Evolutionary conservation across 2,888 invertebrate species (phyloP).

Genomic region (Frankliniella fusca): DNA sequence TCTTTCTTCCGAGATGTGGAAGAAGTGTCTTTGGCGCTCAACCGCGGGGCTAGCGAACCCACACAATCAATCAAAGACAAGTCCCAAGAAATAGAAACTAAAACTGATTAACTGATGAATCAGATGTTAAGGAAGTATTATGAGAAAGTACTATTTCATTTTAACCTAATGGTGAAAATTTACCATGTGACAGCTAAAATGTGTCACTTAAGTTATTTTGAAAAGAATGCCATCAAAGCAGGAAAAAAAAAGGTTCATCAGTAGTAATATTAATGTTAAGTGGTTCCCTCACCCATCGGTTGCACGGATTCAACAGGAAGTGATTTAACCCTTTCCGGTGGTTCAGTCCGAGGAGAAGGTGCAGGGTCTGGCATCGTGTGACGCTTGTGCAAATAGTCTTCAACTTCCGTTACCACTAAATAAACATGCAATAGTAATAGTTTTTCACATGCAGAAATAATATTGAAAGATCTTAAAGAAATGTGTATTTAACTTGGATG

Average conservation of each 20-base stretch:
- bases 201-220: too few relatives aligned
- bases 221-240: too few relatives aligned
- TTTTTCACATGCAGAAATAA: neutral
- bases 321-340: constrained; percentile 19
- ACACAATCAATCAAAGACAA: constrained; percentile 27
- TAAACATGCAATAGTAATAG: constrained; percentile 13
- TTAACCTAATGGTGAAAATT: too few relatives aligned
- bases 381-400: neutral
- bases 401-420: constrained; percentile 15
- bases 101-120: neutral
- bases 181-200: too few relatives aligned
- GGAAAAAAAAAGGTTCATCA: too few relatives aligned
- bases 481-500: too few relatives aligned
- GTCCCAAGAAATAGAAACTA: neutral
- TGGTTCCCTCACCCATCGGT: neutral
- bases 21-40: constrained; percentile 33
- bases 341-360: neutral
- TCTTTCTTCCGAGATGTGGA: constrained; percentile 54
- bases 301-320: constrained; percentile 8
- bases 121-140: neutral
- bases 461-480: neutral
- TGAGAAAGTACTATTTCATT: too few relatives aligned
- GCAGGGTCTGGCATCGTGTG: constrained; percentile 20
- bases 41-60: constrained; percentile 32
- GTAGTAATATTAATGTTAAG: too few relatives aligned